Evolutionary conservation across 2,113 vertebrate species (phyloP).

Genomic region (Marcusenius ussheri): DNA sequence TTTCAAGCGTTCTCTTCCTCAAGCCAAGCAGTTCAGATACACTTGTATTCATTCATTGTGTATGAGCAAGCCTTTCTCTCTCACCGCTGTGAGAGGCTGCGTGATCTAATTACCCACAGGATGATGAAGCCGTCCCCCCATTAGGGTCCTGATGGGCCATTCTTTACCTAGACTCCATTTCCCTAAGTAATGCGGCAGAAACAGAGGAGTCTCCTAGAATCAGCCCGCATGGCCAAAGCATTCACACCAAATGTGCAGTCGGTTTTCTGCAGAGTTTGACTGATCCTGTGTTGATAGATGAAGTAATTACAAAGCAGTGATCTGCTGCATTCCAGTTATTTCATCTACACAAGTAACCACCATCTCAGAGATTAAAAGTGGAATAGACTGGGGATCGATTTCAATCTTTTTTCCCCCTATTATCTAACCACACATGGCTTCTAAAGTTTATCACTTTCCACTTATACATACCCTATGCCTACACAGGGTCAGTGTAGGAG

Average conservation of each 20-base stretch:
- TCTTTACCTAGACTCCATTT: conserved; percentile 31
- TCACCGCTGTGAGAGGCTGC: conserved; percentile 38
- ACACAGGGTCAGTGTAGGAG: background rate
- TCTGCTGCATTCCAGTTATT: conserved; percentile 8
- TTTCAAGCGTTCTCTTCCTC: conserved; percentile 27
- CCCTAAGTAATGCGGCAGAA: conserved; percentile 23
- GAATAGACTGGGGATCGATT: background rate
- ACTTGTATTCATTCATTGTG: conserved; percentile 45
- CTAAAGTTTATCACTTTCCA: background rate
- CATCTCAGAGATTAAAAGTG: conserved; percentile 15
- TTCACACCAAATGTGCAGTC: conserved; percentile 13
- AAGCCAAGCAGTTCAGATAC: conserved; percentile 38
- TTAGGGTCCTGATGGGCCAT: conserved; percentile 46
- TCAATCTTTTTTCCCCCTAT: background rate
- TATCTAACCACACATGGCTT: background rate
- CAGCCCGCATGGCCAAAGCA: conserved; percentile 24
- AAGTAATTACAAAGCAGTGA: conserved; percentile 22
- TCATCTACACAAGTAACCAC: conserved; percentile 30
- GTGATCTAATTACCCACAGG: conserved; percentile 56
- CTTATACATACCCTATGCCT: background rate
- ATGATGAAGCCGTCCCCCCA: conserved; percentile 50
- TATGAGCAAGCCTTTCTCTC: conserved; percentile 41
- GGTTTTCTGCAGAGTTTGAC: conserved; percentile 29
- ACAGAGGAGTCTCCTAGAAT: conserved; percentile 31
- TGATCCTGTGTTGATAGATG: conserved; percentile 33